Evolutionary conservation across 2,888 invertebrate species (phyloP).

Genomic region (Cosmia trapezina): DNA sequence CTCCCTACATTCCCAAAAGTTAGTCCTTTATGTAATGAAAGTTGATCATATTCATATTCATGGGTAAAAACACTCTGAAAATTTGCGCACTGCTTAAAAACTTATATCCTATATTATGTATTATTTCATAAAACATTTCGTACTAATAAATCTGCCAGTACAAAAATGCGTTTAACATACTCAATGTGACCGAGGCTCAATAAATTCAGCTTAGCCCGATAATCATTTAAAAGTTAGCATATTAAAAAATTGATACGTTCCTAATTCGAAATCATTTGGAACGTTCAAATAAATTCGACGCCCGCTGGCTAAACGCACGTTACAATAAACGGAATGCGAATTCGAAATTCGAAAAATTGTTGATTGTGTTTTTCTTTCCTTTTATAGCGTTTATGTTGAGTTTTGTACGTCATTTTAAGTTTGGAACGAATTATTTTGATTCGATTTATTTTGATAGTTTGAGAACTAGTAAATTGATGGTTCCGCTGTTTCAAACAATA

Average conservation of each 20-base stretch:
- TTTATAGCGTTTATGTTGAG: conserved; percentile 36
- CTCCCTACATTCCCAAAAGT: too few relatives aligned
- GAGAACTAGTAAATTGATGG: not conserved
- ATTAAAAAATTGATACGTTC: conserved; percentile 79
- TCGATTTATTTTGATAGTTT: conserved; percentile 4
- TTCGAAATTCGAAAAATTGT: conserved; percentile 66
- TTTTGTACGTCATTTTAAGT: conserved; percentile 42
- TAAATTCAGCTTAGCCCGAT: conserved; percentile 61
- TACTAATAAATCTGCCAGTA: conserved; percentile 43
- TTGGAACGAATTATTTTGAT: conserved; percentile 18
- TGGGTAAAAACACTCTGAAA: too few relatives aligned
- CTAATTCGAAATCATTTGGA: conserved; percentile 79
- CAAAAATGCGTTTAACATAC: conserved; percentile 38
- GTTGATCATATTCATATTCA: too few relatives aligned
- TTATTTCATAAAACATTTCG: conserved; percentile 18
- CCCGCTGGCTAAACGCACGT: conserved; percentile 68
- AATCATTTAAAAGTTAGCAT: conserved; percentile 66
- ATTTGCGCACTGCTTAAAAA: too few relatives aligned
- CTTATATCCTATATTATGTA: too few relatives aligned
- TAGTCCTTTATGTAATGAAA: too few relatives aligned
- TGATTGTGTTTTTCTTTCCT: conserved; percentile 44
- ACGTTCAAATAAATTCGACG: conserved; percentile 72
- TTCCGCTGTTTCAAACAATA: not conserved
- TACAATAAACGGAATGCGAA: conserved; percentile 78
- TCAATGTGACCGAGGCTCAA: conserved; percentile 52